These are phyloP conservation scores for Triplophysa bombifrons DNA, from an alignment of 2,797 vertebrate genomes.

Conservation along the genomic window DNA sequence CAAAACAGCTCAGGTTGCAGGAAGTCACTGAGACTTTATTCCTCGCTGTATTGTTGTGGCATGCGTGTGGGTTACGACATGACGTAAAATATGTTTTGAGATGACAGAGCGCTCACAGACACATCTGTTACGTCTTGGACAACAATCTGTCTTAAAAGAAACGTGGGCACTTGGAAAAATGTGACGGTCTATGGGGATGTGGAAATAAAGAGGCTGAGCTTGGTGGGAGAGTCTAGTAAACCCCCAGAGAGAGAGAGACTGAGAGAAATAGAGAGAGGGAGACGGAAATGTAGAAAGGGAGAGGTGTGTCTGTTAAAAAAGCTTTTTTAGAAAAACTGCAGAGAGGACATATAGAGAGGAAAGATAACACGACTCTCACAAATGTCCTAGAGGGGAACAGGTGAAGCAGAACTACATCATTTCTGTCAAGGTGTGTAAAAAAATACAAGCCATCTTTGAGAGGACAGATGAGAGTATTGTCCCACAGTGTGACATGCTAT, in stretches of 20 bases:
- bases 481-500: background rate
- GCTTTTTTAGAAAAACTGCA: conserved; percentile 20
- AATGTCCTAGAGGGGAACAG: conserved; percentile 6
- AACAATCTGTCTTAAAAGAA: background rate
- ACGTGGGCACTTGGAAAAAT: conserved; percentile 30
- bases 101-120: conserved; percentile 9
- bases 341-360: background rate
- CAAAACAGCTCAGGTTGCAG: conserved; percentile 49
- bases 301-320: conserved; percentile 15
- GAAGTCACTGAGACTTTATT: conserved; percentile 34
- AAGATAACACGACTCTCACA: background rate
- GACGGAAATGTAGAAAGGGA: conserved; percentile 3
- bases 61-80: conserved; percentile 4
- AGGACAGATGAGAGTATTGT: background rate
- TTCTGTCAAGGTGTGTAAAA: conserved; percentile 4
- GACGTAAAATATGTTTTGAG: background rate
- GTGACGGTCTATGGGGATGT: conserved; percentile 26
- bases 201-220: conserved; percentile 19
- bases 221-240: conserved; percentile 43
- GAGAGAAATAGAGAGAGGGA: conserved; percentile 17
- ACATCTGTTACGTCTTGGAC: background rate
- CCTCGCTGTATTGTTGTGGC: conserved; percentile 7
- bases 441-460: background rate
- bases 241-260: conserved; percentile 27
- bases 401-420: conserved; percentile 9